These are phyloP conservation scores for Poecilia picta DNA, from an alignment of 2,797 vertebrate species.

Conservation along the genomic window DNA sequence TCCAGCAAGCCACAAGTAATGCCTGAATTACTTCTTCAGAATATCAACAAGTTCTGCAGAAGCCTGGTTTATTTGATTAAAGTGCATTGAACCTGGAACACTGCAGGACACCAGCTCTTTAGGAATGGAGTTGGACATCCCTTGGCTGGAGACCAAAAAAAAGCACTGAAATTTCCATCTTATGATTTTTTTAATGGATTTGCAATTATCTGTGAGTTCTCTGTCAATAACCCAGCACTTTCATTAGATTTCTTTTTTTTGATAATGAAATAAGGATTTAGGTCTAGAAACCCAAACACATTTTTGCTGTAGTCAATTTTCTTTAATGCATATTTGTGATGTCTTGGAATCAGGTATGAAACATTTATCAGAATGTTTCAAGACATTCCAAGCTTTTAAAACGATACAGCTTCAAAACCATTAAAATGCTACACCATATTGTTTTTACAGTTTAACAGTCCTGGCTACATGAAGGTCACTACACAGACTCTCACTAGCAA, in stretches of 20 bases:
- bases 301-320: not conserved
- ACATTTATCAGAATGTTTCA: too few species aligned
- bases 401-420: not conserved
- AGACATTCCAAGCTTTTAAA: not conserved
- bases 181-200: not conserved
- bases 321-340: not conserved
- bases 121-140: not conserved
- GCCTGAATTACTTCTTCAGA: not conserved
- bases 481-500: not conserved
- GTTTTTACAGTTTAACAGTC: not conserved
- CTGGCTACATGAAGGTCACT: not conserved
- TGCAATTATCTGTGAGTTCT: not conserved
- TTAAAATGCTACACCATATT: not conserved
- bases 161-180: conserved; percentile 1
- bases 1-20: not conserved
- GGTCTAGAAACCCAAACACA: not conserved
- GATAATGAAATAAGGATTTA: not conserved
- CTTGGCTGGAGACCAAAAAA: not conserved
- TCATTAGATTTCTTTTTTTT: not conserved
- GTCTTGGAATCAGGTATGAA: too few species aligned
- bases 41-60: not conserved
- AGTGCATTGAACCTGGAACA: not conserved
- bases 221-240: not conserved
- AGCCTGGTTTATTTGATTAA: not conserved
- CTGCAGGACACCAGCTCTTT: not conserved